phyloP scores from a whole-genome alignment of 2,888 invertebrate genomes.

The Heliconius ismenius region DNA sequence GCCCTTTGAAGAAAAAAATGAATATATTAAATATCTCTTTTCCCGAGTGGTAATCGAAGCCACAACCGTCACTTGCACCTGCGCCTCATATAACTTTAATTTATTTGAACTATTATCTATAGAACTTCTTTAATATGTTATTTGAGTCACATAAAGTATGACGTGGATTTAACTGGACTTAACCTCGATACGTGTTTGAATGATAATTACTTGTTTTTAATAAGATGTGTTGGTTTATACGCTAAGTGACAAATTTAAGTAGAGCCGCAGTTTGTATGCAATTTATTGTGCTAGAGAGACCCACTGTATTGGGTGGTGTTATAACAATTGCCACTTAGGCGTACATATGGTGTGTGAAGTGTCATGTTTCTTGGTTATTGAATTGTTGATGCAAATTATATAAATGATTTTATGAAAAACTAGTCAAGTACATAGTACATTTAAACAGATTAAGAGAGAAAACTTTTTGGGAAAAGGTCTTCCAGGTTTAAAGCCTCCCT shows the following conservation, averaged over 20 bases:
- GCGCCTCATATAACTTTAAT: too few species aligned
- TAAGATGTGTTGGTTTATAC: not conserved
- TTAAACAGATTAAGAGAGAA: too few species aligned
- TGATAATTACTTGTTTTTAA: slow-evolving; percentile 12
- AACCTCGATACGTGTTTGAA: slow-evolving; percentile 8
- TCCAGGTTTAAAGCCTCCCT: too few species aligned
- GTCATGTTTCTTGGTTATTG: not conserved
- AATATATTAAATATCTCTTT: not conserved
- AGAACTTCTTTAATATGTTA: slow-evolving; percentile 1
- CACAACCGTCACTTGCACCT: too few species aligned
- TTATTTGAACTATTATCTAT: not conserved
- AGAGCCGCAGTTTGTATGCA: not conserved
- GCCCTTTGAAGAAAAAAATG: too few species aligned
- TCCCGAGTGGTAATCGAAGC: not conserved
- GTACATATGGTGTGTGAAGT: not conserved
- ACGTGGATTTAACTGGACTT: slow-evolving; percentile 3
- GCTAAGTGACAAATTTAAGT: not conserved
- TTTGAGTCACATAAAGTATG: not conserved
- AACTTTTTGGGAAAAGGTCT: too few species aligned
- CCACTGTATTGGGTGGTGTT: not conserved
- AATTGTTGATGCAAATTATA: not conserved
- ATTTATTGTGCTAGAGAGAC: not conserved
- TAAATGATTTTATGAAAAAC: too few species aligned
- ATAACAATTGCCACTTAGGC: not conserved
- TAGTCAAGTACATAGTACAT: too few species aligned